Conservation (phyloP, 1,140 invertebrate genomes). For the Drosophila nannoptera region DNA sequence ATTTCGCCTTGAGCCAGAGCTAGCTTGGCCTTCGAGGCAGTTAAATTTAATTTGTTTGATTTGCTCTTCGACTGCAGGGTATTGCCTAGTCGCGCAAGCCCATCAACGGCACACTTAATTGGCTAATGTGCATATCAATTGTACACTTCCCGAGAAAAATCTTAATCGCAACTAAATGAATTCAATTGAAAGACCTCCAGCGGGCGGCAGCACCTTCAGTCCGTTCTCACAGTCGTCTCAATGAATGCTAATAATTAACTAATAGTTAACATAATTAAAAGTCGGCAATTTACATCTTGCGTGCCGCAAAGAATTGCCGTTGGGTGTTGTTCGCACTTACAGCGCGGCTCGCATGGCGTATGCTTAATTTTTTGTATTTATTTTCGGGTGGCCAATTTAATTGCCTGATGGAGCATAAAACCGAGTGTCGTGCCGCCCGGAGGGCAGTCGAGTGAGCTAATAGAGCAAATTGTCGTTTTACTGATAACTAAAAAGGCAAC, state of each 20-base stretch:
- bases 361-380: constrained; percentile 53
- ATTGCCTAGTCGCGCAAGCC: too few relatives aligned
- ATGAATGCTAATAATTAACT: constrained; percentile 10
- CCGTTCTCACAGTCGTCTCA: neutral
- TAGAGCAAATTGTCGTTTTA: constrained; percentile 58
- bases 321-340: constrained; percentile 30
- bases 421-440: constrained; percentile 20
- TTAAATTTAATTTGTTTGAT: too few relatives aligned
- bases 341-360: constrained; percentile 50
- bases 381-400: constrained; percentile 53
- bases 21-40: too few relatives aligned
- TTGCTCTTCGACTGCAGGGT: too few relatives aligned
- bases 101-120: too few relatives aligned
- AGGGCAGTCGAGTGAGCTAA: constrained; percentile 59
- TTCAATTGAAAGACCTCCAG: constrained; percentile 14
- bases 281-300: constrained; percentile 31
- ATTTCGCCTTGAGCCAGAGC: too few relatives aligned
- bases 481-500: constrained; percentile 18
- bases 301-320: constrained; percentile 29
- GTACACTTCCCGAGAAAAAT: neutral
- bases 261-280: constrained; percentile 30
- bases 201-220: too few relatives aligned
- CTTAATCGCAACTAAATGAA: constrained; percentile 5
- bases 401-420: constrained; percentile 29
- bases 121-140: neutral